A percentile compares a stretch with the other conserved stretches of the same genome.
phyloP scores from a whole-genome alignment of 2,888 invertebrate genomes.

The Helleia helle region DNA sequence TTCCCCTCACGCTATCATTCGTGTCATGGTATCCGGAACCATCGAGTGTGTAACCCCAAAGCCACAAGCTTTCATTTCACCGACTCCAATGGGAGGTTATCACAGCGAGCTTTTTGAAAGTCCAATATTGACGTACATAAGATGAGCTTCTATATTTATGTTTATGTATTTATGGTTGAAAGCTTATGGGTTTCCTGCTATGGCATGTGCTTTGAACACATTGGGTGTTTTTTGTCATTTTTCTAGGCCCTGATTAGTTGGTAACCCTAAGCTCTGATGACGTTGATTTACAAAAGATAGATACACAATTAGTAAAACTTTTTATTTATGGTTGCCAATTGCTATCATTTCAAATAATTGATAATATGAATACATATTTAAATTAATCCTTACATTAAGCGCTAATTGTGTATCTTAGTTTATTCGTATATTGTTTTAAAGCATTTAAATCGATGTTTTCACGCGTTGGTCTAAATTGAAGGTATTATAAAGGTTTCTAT shows the following conservation, averaged over 20 bases:
- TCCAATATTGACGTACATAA: constrained; percentile 62
- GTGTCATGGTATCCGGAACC: constrained; percentile 24
- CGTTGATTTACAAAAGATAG: background rate
- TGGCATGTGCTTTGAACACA: constrained; percentile 41
- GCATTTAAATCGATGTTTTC: background rate
- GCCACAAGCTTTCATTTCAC: constrained; percentile 61
- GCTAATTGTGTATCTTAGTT: constrained; percentile 3
- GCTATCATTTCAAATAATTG: background rate
- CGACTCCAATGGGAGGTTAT: constrained; percentile 22
- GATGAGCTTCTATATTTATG: constrained; percentile 27
- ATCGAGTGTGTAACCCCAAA: constrained; percentile 32
- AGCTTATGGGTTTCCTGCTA: constrained; percentile 64
- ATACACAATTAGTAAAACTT: background rate
- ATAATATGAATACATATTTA: background rate
- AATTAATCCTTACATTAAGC: background rate
- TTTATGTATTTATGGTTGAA: constrained; percentile 40
- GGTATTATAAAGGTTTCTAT: too few species aligned
- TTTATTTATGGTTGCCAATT: background rate
- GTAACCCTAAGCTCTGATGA: constrained; percentile 50
- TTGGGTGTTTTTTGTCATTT: constrained; percentile 24
- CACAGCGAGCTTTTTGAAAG: constrained; percentile 40
- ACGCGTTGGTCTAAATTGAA: constrained; percentile 4
- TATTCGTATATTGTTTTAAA: constrained; percentile 1
- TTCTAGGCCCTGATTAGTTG: constrained; percentile 26
- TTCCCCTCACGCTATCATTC: constrained; percentile 7